A percentile compares a stretch with the other conserved stretches of the same genome.
These are phyloP conservation scores for Euwallacea similis DNA, from an alignment of 1,140 invertebrate genomes.

Conservation along the genomic window DNA sequence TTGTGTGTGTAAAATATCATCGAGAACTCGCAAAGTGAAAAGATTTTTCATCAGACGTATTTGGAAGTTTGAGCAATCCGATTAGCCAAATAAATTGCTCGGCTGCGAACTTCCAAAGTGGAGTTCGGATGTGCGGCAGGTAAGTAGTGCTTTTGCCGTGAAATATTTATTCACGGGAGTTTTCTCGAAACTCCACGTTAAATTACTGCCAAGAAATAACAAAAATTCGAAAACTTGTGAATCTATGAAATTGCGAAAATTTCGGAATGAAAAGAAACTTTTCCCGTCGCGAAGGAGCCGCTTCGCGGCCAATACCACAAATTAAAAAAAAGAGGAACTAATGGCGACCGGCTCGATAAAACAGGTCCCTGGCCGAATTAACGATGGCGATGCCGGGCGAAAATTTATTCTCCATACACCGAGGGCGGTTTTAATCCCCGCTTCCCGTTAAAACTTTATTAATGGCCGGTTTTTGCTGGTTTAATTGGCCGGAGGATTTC, in stretches of 20 bases:
- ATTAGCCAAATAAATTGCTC: slow-evolving; percentile 13
- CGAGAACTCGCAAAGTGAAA: slow-evolving; percentile 1
- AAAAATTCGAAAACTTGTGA: too few species aligned
- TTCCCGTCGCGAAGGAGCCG: too few species aligned
- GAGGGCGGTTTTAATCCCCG: slow-evolving; percentile 25
- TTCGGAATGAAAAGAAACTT: too few species aligned
- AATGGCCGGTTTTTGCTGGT: slow-evolving; percentile 30
- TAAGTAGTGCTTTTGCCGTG: slow-evolving; percentile 3
- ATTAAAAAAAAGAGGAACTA: too few species aligned
- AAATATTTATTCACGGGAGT: slow-evolving; percentile 12
- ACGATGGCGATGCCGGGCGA: slow-evolving; percentile 1
- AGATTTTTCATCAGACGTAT: slow-evolving; percentile 13
- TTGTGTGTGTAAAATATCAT: background rate
- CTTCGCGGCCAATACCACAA: too few species aligned
- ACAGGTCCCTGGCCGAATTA: too few species aligned
- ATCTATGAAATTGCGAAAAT: too few species aligned
- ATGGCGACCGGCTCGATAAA: too few species aligned
- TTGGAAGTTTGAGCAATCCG: slow-evolving; percentile 1
- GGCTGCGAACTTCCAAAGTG: slow-evolving; percentile 10
- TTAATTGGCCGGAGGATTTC: slow-evolving; percentile 28
- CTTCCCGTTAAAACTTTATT: slow-evolving; percentile 20
- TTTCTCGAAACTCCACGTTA: background rate
- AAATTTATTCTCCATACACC: slow-evolving; percentile 29
- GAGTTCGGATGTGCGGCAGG: slow-evolving; percentile 6
- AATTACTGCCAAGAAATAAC: too few species aligned